Percentiles rank a stretch among this genome's conserved stretches.
phyloP scores from a whole-genome alignment of 1,140 invertebrate genomes.

The Lordiphosa collinella region DNA sequence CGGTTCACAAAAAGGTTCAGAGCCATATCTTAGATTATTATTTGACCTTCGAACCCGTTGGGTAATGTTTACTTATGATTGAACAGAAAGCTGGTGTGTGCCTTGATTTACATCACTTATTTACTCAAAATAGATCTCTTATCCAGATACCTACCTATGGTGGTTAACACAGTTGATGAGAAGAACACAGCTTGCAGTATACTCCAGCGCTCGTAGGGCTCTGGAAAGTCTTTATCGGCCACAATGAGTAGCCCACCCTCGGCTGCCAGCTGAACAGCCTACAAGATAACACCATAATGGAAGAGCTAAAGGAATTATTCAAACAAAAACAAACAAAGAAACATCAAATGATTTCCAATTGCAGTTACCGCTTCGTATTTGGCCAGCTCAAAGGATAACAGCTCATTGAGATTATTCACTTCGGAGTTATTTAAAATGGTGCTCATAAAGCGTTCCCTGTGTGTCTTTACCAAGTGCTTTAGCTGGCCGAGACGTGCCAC shows the following conservation, averaged over 20 bases:
- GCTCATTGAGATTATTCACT: conserved; percentile 81
- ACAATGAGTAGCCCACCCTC: conserved; percentile 83
- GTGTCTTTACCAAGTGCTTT: conserved; percentile 80
- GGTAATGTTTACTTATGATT: too few relatives aligned
- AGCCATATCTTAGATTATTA: too few relatives aligned
- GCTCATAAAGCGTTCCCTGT: conserved; percentile 81
- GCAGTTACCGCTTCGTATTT: conserved; percentile 82
- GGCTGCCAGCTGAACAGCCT: conserved; percentile 84
- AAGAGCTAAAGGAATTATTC: conserved; percentile 1
- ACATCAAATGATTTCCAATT: neutral
- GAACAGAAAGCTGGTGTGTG: too few relatives aligned
- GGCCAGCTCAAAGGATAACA: conserved; percentile 82
- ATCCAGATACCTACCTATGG: conserved; percentile 84
- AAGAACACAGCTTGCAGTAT: conserved; percentile 90
- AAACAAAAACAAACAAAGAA: neutral
- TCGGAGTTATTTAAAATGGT: conserved; percentile 83
- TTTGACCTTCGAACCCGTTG: too few relatives aligned
- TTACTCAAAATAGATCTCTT: neutral
- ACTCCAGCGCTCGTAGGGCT: conserved; percentile 86
- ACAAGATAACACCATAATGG: too few relatives aligned
- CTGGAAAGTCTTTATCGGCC: conserved; percentile 81
- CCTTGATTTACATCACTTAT: too few relatives aligned
- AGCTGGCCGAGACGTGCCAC: conserved; percentile 82
- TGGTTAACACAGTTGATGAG: conserved; percentile 90
- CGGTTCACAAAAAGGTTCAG: too few relatives aligned